Evolutionary conservation across 2,113 vertebrate species (phyloP).

Genomic region (Bettongia penicillata): DNA sequence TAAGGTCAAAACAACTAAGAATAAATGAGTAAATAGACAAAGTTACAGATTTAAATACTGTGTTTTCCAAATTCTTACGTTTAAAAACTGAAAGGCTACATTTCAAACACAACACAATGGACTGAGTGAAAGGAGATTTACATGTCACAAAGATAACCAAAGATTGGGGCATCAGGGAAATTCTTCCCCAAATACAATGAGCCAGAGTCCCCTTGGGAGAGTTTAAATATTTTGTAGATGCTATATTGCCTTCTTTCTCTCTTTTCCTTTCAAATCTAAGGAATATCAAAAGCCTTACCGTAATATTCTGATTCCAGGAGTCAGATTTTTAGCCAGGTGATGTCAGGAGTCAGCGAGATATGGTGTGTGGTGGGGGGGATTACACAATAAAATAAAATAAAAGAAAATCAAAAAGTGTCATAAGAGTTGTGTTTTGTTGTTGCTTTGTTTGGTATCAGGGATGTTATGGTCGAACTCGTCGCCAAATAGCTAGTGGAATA

Average conservation of each 20-base stretch:
- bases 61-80: background rate
- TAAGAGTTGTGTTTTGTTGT: background rate
- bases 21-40: background rate
- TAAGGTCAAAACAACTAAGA: background rate
- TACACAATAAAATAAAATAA: background rate
- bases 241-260: background rate
- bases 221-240: background rate
- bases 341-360: background rate
- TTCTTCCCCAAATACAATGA: background rate
- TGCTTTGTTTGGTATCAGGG: background rate
- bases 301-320: background rate
- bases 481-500: background rate
- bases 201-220: background rate
- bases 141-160: background rate
- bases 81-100: background rate
- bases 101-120: background rate
- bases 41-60: background rate
- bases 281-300: background rate
- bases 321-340: background rate
- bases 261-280: background rate
- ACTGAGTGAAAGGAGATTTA: background rate
- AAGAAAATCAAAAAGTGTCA: background rate
- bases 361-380: background rate
- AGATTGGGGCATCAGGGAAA: background rate
- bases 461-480: background rate